Base-by-base conservation (phyloP, 2,888 invertebrate genomes). In the Aradus depressus region DNA sequence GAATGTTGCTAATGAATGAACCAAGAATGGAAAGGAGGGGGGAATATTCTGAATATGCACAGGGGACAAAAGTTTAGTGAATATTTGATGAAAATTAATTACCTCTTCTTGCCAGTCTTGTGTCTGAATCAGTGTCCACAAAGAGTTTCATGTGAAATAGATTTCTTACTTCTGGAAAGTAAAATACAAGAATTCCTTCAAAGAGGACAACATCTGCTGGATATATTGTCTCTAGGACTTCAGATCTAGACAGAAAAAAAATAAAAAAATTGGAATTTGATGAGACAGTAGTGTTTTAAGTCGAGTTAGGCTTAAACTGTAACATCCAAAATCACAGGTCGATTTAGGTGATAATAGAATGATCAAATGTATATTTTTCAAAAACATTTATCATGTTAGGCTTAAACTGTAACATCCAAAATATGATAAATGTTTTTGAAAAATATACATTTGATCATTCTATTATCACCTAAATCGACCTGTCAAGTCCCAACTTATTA, bases 121-220 rank as follows among this genome's bases (percentile, higher is more conserved):
- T 98, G 67, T 98, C 98, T 0, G 98, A 95, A 71, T 98, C 97
- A 0, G 96, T 96, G 67, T 98, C 98, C 3, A 98, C 97, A 71
- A 98, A 98, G 32, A 99, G 73, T 70, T 98, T 98, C 93, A 98
- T 96, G 69, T 97, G 91, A 72, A 97, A 98, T 53, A 96, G 72
- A 54, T 95, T 86, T 45, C 96, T 73, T 56, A 98, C 85, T 67
- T 90, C 87, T 1, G 90, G 88, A 69, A 93, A 93, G 72, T 97
- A 97, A 72, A 99, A 98, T 31, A 93, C 91, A 51, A 99, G 76
- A 67, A 98, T 98, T 18, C 98, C 98, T 70, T 99, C 98, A 62
- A 96, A 88, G 5, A 97, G 73, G 8, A 97, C 92, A 52, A 98
- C 97, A 68, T 98, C 97, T 14, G 63, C 62, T 14, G 63, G 63